Percentiles rank a stretch among this genome's conserved stretches.
Conservation (phyloP, 1,140 invertebrate species). For the Drosophila rhopaloa region DNA sequence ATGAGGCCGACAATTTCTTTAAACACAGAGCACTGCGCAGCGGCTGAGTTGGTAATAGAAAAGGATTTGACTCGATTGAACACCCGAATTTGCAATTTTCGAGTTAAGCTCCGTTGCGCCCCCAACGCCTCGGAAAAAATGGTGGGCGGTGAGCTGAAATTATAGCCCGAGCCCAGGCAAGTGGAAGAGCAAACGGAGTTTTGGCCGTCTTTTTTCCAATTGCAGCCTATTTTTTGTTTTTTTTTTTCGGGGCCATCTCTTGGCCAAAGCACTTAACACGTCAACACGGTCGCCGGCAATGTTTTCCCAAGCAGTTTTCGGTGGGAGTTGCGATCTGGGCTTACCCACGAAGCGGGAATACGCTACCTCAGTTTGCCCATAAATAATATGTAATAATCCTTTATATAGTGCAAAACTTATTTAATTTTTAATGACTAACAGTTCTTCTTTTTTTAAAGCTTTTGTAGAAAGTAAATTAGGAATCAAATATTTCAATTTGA, state of each 20-base stretch:
- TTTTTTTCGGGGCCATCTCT: conserved; percentile 39
- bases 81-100: conserved; percentile 82
- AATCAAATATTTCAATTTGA: no score
- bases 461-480: no score
- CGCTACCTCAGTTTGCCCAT: not conserved
- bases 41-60: conserved; percentile 66
- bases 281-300: conserved; percentile 62
- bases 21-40: conserved; percentile 63
- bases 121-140: conserved; percentile 47
- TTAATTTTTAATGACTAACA: no score
- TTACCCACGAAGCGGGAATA: not conserved
- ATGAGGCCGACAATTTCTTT: conserved; percentile 75
- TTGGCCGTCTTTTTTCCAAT: conserved; percentile 16
- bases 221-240: conserved; percentile 3
- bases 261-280: conserved; percentile 73
- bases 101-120: conserved; percentile 72
- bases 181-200: conserved; percentile 37
- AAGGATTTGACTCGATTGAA: conserved; percentile 74
- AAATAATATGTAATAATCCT: no score
- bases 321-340: not conserved
- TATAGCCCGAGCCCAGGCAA: conserved; percentile 38
- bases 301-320: conserved; percentile 56
- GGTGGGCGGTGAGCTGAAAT: conserved; percentile 44
- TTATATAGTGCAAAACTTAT: not conserved
- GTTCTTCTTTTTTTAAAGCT: not conserved